Base-by-base conservation (phyloP, 1,140 invertebrate genomes). In the Paramacrobiotus metropolitanus region DNA sequence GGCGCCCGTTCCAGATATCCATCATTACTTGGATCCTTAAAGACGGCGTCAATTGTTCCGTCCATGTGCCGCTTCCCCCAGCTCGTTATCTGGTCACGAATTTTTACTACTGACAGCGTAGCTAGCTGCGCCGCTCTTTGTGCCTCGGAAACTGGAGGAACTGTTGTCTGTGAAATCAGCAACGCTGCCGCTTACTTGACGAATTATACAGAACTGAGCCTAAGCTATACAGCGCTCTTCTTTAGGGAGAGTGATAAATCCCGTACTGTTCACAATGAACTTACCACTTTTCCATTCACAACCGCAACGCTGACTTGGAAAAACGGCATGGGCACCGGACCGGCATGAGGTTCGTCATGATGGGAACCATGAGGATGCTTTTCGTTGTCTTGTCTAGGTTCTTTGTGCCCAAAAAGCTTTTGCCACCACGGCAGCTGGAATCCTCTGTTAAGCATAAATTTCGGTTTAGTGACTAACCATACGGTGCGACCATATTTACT, bases 21-120 rank as follows among this genome's bases (percentile, higher is more conserved):
- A 24, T 55, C 48, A 4, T 4, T 24, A 4, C 24, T 55, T 9
- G 9, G 9, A 18, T 24, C 4, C 48, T 55, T 4, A 15, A 28
- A 4, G 24, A 18, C 48, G 4, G 48, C 9, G 24, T 55, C 48
- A 18, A 55, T 4, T 18, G 15, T 18, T 18, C 48, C 48, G 24
- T 55, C 48, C 48, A 55, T 55, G 24, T 55, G 48, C 9, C 48
- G 48, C 9, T 55, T 18, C 24, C 48, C 48, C 48, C 48, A 55
- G 48, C 24, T 28, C 15, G 48, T 55, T 28, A 55, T 55, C 48
- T 55, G 48, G 24, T 55, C 48, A 4, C 48, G 48, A 24, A 55
- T 55, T 28, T 55, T 55, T 4, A 55, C 48, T 24, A 55, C 24
- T 9, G 48, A 9, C 24, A 55, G 24, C 48, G 48, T 24, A 4